Percentiles rank a stretch among this genome's conserved stretches.
Evolutionary conservation across 1,140 invertebrate genomes (phyloP).

Genomic region (Cotesia typhae): DNA sequence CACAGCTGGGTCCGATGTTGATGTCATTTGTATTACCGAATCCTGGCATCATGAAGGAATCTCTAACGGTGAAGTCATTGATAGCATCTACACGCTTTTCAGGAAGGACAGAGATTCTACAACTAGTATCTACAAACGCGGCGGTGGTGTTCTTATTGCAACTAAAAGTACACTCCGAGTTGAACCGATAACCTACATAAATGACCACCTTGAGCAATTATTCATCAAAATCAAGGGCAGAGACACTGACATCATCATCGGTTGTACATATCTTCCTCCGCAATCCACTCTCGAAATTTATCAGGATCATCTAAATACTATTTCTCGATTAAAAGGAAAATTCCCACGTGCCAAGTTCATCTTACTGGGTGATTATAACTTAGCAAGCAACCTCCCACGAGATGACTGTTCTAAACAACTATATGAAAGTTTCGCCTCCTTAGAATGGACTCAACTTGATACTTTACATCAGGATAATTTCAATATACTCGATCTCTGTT

Average conservation of each 20-base stretch:
- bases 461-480: no score
- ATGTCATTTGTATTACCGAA: slow-evolving; percentile 1
- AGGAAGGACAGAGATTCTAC: not conserved
- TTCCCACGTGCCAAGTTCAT: no score
- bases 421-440: no score
- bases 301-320: not conserved
- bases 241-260: not conserved
- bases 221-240: not conserved
- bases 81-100: not conserved
- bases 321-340: not conserved
- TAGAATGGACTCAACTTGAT: no score
- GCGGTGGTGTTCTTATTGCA: not conserved
- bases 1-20: not conserved
- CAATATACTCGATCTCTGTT: no score
- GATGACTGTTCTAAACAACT: no score
- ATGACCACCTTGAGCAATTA: not conserved
- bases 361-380: no score
- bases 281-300: not conserved
- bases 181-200: not conserved
- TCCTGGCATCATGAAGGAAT: not conserved
- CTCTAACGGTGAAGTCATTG: not conserved
- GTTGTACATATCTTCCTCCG: not conserved
- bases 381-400: no score
- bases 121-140: not conserved
- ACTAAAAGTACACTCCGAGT: not conserved